Percentiles rank a stretch among this genome's conserved stretches.
These are phyloP conservation scores for Drosophila sp. DNA, from an alignment of 1,140 invertebrate species.

Conservation along the genomic window DNA sequence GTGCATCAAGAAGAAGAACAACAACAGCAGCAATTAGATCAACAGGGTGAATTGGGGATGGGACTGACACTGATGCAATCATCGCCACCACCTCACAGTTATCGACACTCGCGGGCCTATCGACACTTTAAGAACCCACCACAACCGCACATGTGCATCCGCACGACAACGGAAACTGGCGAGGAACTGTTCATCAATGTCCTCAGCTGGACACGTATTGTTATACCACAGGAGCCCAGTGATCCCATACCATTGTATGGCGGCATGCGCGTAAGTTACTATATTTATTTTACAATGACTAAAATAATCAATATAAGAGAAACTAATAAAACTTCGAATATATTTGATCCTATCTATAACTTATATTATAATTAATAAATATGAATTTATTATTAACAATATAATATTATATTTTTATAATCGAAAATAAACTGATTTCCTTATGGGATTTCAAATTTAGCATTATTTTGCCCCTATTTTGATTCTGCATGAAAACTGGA, in stretches of 20 bases:
- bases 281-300: too few species aligned
- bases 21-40: conserved; percentile 55
- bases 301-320: too few species aligned
- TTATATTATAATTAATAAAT: too few species aligned
- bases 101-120: conserved; percentile 86
- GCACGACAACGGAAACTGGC: conserved; percentile 87
- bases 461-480: too few species aligned
- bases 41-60: conserved; percentile 57
- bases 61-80: conserved; percentile 75
- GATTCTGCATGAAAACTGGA: too few species aligned
- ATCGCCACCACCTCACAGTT: conserved; percentile 81
- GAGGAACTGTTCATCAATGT: conserved; percentile 89
- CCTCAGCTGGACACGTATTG: conserved; percentile 89
- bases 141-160: conserved; percentile 91
- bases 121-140: conserved; percentile 89
- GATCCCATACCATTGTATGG: conserved; percentile 89
- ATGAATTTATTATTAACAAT: too few species aligned
- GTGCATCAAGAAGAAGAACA: conserved; percentile 44
- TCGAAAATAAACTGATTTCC: too few species aligned
- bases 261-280: conserved; percentile 87
- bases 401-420: too few species aligned
- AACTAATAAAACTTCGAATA: too few species aligned
- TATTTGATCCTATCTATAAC: too few species aligned
- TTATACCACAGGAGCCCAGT: conserved; percentile 87
- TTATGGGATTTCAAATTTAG: too few species aligned